Base-by-base conservation (phyloP, 23 tunicate species). In the Halocynthia aurantium region DNA sequence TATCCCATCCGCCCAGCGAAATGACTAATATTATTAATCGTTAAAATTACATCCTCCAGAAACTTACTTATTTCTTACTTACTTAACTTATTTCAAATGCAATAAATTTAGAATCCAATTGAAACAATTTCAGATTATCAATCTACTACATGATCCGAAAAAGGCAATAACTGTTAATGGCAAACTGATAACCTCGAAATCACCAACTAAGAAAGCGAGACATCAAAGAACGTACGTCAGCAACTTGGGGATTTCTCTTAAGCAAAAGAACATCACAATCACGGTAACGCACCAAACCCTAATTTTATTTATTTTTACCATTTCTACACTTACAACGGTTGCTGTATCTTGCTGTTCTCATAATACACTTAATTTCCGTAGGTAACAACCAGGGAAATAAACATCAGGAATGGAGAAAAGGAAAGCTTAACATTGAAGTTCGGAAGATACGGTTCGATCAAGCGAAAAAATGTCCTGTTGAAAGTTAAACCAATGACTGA, bases 161-260 rank as follows among this genome's bases (percentile, higher is more conserved):
- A 84, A 22, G 9, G 83, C 83, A 10, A 54, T 84, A 0, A 79
- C 79, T 6, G 89, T 84, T 8, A 84, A 84, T 57, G 89, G 76
- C 22, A 83, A 67, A 62, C 57, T 83, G 7, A 53, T 65, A 40
- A 65, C 70, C 22, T 65, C 64, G 9, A 51, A 69, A 31, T 40
- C 62, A 19, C 74, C 80, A 8, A 53, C n/a, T 0, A 20, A 8
- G 49, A 40, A 53, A 6, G 18, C 50, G 6, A 15, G 69, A 21
- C 44, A 58, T 8, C 54, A 52, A 18, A 76, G 75, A 8, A 63
- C 76, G 8, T 84, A 62, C 57, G 77, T 84, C 57, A 66, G 53
- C 7, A 57, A 77, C 10, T 49, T 84, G 0, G 88, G 88, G 56
- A 69, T 84, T 6, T 13, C 52, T 11, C 22, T 82, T 22, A 12